These are phyloP conservation scores for Opisthocomus hoazin DNA, from an alignment of 2,113 vertebrate species.

Conservation along the genomic window DNA sequence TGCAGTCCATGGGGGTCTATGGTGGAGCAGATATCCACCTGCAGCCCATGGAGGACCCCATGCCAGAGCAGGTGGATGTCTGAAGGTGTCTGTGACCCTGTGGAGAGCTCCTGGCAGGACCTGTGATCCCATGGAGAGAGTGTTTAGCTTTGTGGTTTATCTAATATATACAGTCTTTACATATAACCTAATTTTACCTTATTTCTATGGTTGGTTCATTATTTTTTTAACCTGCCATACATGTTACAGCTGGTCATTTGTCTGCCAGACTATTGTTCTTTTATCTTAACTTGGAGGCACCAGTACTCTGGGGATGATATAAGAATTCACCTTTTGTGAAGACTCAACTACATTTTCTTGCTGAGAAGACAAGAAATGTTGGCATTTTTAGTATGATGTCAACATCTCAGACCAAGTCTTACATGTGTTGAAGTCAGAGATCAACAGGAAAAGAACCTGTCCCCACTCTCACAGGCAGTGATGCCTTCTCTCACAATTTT, in stretches of 20 bases:
- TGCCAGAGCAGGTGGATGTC: no score
- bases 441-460: not conserved
- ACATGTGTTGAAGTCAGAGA: not conserved
- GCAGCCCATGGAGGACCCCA: no score
- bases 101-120: not conserved
- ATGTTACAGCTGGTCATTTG: not conserved
- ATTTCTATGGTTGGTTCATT: not conserved
- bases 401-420: not conserved
- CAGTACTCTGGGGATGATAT: not conserved
- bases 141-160: not conserved
- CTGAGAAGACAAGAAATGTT: not conserved
- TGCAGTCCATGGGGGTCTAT: no score
- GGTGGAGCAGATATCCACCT: no score
- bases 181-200: not conserved
- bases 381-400: not conserved
- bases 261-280: not conserved
- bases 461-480: no score
- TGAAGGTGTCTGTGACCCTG: not conserved
- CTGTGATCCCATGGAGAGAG: rapidly evolving
- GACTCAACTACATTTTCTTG: not conserved
- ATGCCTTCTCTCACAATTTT: not conserved
- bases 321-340: not conserved
- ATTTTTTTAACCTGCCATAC: rapidly evolving
- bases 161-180: not conserved
- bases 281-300: not conserved